Conservation (phyloP, 2,797 vertebrate species). For the Neoniphon sammara region DNA sequence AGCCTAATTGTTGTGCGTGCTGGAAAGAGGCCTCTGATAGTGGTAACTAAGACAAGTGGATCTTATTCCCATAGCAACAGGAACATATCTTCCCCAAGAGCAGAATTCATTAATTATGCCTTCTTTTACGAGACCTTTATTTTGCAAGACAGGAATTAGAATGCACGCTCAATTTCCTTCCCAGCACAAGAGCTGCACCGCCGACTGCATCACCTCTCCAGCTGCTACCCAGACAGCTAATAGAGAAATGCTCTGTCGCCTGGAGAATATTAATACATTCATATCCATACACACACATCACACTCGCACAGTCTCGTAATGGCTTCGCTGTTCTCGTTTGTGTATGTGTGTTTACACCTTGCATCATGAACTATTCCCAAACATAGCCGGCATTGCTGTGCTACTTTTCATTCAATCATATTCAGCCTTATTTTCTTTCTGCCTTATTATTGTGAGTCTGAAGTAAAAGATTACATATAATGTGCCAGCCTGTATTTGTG, state of each 20-base stretch:
- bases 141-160: conserved; percentile 80
- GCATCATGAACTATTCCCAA: conserved; percentile 58
- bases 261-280: conserved; percentile 78
- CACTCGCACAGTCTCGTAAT: conserved; percentile 54
- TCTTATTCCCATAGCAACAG: conserved; percentile 84
- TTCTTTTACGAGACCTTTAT: conserved; percentile 80
- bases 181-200: conserved; percentile 69
- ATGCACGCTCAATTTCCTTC: conserved; percentile 81
- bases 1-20: conserved; percentile 62
- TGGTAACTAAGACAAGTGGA: conserved; percentile 76
- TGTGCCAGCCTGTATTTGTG: conserved; percentile 37
- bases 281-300: conserved; percentile 65
- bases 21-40: conserved; percentile 63
- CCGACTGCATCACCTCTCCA: conserved; percentile 74
- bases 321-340: conserved; percentile 49
- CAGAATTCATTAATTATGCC: conserved; percentile 81
- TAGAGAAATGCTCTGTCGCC: conserved; percentile 69
- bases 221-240: conserved; percentile 76
- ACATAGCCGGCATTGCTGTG: conserved; percentile 30
- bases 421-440: conserved; percentile 49
- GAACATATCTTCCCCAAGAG: conserved; percentile 79
- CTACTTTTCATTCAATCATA: conserved; percentile 52
- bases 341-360: conserved; percentile 52
- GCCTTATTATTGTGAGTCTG: conserved; percentile 55
- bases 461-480: conserved; percentile 67